Conservation (phyloP, 2,113 vertebrate genomes). For the Caretta caretta region DNA sequence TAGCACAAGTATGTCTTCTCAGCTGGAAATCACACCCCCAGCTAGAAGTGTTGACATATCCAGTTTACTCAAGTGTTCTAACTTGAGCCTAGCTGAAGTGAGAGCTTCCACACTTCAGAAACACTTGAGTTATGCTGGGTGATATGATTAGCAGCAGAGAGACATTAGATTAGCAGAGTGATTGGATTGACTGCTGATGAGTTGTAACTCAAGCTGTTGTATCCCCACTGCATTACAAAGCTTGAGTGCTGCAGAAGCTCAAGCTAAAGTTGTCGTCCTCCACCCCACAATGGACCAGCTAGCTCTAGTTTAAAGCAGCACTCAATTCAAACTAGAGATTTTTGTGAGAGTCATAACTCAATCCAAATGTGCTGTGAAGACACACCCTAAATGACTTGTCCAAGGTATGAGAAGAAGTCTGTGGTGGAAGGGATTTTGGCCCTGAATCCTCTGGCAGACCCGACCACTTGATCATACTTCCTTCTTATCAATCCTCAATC, state of each 20-base stretch:
- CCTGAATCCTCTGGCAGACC: no score
- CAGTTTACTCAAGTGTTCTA: no score
- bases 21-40: no score
- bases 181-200: not conserved
- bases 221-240: not conserved
- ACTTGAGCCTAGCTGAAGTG: no score
- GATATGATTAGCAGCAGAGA: not conserved
- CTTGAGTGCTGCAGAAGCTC: not conserved
- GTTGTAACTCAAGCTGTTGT: not conserved
- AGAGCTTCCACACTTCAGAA: not conserved
- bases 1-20: no score
- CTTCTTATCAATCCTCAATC: not conserved
- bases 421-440: no score
- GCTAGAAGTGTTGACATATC: no score
- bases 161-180: not conserved
- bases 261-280: not conserved
- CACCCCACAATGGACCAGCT: not conserved
- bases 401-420: no score
- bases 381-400: no score
- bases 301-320: not conserved
- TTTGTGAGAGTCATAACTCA: not conserved
- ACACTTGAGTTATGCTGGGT: not conserved
- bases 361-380: not conserved
- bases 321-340: not conserved
- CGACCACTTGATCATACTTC: not conserved